A percentile compares a stretch with the other conserved stretches of the same genome.
Evolutionary conservation across 2,113 vertebrate genomes (phyloP).

Genomic region (Sylvilagus bachmani): DNA sequence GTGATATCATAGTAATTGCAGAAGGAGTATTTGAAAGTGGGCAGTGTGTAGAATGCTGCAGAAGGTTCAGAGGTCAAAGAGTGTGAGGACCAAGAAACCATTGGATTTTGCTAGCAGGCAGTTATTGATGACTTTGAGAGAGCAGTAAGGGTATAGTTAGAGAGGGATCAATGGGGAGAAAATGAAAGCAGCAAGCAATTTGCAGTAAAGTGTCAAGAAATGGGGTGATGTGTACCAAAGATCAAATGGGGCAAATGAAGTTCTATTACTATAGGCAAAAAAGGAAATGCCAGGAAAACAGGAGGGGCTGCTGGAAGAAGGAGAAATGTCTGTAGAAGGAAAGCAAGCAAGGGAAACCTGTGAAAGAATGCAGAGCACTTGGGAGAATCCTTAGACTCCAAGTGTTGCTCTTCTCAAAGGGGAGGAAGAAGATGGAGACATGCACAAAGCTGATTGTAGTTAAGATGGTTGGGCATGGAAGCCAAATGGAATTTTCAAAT

Average conservation of each 20-base stretch:
- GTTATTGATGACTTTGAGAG: conserved; percentile 69
- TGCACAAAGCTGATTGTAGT: not conserved
- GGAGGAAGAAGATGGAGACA: not conserved
- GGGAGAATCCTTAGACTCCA: not conserved
- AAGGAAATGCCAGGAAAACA: not conserved
- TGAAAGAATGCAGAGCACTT: not conserved
- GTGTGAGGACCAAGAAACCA: conserved; percentile 3
- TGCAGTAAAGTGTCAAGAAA: conserved; percentile 59
- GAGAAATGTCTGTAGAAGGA: not conserved
- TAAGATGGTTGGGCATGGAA: not conserved
- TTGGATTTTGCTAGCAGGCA: conserved; percentile 60
- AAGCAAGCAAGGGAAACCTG: not conserved
- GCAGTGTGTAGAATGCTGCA: conserved; percentile 22
- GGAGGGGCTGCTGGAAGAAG: not conserved
- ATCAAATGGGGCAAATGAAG: not conserved
- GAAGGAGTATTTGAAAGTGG: not conserved
- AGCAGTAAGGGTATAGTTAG: not conserved
- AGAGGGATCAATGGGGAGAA: conserved; percentile 54
- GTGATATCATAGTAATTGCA: conserved; percentile 31
- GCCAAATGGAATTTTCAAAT: not conserved
- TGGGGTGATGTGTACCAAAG: not conserved
- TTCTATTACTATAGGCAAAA: conserved; percentile 26
- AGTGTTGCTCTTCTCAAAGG: not conserved
- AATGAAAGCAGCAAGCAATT: conserved; percentile 59
- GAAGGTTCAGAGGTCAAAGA: conserved; percentile 62